Base-by-base conservation (phyloP, 2,888 invertebrate species). In the Epsilonema sp. region DNA sequence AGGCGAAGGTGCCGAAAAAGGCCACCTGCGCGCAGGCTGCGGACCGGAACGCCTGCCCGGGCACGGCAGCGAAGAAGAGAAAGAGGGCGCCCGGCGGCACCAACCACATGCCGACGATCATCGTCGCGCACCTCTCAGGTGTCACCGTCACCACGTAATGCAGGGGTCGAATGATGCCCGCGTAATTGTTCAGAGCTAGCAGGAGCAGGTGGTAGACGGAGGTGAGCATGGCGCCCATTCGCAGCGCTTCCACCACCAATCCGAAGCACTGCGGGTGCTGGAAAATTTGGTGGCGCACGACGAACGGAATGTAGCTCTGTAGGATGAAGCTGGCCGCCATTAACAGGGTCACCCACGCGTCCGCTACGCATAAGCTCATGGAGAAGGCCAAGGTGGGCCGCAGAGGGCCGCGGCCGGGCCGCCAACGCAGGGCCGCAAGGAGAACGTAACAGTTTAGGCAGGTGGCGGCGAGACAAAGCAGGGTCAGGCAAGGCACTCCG, bases 141-240 rank as follows among this genome's bases (percentile, higher is more conserved):
- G 75, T 75, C 62, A 76, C 70, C 26, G 72, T 74, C 2, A 73
- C 70, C 16, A 72, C 70, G 58, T 76, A 75, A 52, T 75, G 76
- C 20, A 77, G 67, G 1, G 77, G 77, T 39, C 65, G 61, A 5
- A 69, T 63, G 48, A 75, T 75, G 13, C 77, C 77, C 39, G 76
- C 64, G 64, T 76, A 77, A 58, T 77, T 77, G 62, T 76, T 76
- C 47, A 74, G 62, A 38, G 76, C 75, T 23, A 77, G 64, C 1
- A 74, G 73, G 37, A 76, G 62, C 2, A 77, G 68, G 58, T 77
- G 76, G 36, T 71, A 65, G 16, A 76, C 74, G 0, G 75, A 74
- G 24, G 74, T 73, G 37, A 76, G 69, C 38, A 77, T 69, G 2
- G 73, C 74, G 21, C 73, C 73, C 44, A 76, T 61, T 51, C 76